Base-by-base conservation (phyloP, 2,888 invertebrate species). In the Epicampocera succincta region DNA sequence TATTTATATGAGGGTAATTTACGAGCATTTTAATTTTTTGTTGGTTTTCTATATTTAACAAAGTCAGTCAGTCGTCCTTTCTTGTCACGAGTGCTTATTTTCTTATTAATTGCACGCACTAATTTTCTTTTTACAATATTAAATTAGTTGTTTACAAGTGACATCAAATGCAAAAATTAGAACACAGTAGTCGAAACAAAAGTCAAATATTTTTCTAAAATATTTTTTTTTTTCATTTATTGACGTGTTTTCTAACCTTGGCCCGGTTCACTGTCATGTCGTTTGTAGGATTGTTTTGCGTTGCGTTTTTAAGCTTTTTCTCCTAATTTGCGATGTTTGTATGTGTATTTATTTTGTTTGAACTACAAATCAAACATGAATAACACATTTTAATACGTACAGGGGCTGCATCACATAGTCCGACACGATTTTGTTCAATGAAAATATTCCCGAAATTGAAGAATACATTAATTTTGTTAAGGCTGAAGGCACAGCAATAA, bases 191-290 rank as follows among this genome's bases (percentile, higher is more conserved):
- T 56, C 11, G 17, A 54, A 71, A 25, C 50, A 66, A 68, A 79
- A 52, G 68, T 44, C 40, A 72, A 72, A 65, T 65, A 74, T 63
- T 54, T 77, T 63, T 71, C 40, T 63, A 52, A 73, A 61, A 66
- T 68, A 61, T 77, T 77, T 82, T 58, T 58, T 74, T 60, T 78
- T 78, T 82, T 78, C 74, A 78, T 74, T 87, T 88, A 87, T 86
- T 89, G 89, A 89, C 89, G 90, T 88, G 89, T 88, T 89, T 88
- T 87, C 85, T 87, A 88, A 89, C 89, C 89, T 89, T 89, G 89
- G 89, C 90, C 89, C 87, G 87, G 86, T 87, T 86, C 86, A 85
- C 78, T 83, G 79, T 84, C 84, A 80, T 85, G 84, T 38, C 84
- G 83, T 77, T 46, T 4, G 5, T 44, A 48, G 17, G 12, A 38